Conservation (phyloP, 2,888 invertebrate species). For the Clostera curtula region DNA sequence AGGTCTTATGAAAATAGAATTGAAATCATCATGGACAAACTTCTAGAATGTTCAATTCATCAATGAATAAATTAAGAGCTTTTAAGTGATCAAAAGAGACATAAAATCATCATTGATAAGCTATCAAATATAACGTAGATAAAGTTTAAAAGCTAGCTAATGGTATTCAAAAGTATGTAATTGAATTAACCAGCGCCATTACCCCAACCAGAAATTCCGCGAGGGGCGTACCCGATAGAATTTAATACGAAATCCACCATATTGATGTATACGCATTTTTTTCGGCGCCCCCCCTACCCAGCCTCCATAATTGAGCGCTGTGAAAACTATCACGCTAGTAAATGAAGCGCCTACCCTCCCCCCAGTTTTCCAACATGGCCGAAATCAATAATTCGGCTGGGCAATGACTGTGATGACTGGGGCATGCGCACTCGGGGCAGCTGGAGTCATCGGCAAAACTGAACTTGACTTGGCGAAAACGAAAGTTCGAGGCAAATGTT, state of each 20-base stretch:
- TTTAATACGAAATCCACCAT: conserved; percentile 68
- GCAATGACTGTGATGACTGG: conserved; percentile 74
- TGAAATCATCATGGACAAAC: too few species aligned
- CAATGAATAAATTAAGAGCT: too few species aligned
- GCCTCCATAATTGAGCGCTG: conserved; percentile 68
- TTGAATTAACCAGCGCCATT: conserved; percentile 43
- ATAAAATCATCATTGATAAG: too few species aligned
- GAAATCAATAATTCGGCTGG: conserved; percentile 73
- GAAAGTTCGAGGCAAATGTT: conserved; percentile 69
- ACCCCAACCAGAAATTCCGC: conserved; percentile 46
- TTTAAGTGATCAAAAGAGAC: too few species aligned
- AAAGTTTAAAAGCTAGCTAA: conserved; percentile 9
- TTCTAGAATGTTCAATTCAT: too few species aligned
- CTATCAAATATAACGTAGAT: too few species aligned
- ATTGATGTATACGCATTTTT: conserved; percentile 57
- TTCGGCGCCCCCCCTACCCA: conserved; percentile 38
- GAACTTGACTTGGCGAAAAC: conserved; percentile 74
- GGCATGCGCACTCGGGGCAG: conserved; percentile 52
- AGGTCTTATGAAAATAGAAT: too few species aligned
- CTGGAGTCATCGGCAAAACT: conserved; percentile 65
- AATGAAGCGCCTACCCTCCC: conserved; percentile 52
- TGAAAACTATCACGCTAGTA: conserved; percentile 73
- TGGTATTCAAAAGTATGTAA: conserved; percentile 22
- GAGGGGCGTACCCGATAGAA: conserved; percentile 57
- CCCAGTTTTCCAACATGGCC: conserved; percentile 68